phyloP scores from a whole-genome alignment of 2,113 vertebrate genomes.

The Carassius auratus region DNA sequence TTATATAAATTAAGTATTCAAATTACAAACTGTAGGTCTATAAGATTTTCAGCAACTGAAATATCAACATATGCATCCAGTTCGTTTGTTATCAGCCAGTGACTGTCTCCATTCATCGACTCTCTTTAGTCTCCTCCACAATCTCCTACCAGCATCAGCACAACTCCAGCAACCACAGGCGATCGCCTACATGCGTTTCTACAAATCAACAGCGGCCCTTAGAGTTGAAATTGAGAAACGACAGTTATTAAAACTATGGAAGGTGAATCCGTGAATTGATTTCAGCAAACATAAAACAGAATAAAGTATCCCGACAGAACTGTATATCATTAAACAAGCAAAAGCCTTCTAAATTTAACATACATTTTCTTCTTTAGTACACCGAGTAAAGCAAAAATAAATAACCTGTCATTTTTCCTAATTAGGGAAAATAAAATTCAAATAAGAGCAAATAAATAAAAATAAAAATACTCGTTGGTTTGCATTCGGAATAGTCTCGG shows the following conservation, averaged over 20 bases:
- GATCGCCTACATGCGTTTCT: neutral
- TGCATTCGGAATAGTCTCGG: too few relatives aligned
- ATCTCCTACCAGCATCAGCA: neutral
- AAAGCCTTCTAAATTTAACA: neutral
- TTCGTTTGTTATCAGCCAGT: neutral
- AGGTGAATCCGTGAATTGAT: neutral
- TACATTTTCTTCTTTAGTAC: too few relatives aligned
- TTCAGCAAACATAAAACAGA: neutral
- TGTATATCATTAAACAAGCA: neutral
- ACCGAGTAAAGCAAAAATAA: too few relatives aligned
- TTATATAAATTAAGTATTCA: neutral
- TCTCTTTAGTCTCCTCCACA: neutral
- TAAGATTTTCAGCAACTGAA: neutral
- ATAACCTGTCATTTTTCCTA: too few relatives aligned
- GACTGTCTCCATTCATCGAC: neutral
- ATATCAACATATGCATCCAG: neutral
- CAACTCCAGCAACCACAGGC: neutral
- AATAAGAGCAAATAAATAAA: too few relatives aligned
- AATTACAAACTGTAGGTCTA: neutral
- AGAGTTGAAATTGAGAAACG: slow-evolving; percentile 21
- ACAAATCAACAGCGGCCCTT: slow-evolving; percentile 55
- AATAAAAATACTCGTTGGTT: too few relatives aligned
- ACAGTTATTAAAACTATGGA: neutral
- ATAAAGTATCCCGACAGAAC: neutral
- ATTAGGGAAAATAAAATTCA: too few relatives aligned